Evolutionary conservation across 1,140 invertebrate species (phyloP).

Genomic region (Mactra quadrangularis): DNA sequence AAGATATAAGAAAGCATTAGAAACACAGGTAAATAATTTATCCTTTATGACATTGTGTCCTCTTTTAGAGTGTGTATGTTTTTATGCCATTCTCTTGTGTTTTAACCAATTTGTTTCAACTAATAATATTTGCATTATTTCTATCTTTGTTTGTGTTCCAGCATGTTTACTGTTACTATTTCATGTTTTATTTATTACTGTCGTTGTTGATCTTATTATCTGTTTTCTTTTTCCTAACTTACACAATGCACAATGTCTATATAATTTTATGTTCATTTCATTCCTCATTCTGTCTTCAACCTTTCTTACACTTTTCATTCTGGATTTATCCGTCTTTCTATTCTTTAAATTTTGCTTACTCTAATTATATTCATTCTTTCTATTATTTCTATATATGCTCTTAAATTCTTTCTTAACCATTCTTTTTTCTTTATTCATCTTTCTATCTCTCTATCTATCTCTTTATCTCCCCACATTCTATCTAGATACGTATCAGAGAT

Average conservation of each 20-base stretch:
- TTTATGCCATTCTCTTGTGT: neutral
- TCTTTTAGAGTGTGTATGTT: neutral
- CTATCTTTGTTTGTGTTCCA: neutral
- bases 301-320: too few relatives aligned
- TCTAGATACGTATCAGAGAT: slow-evolving; percentile 64
- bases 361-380: neutral
- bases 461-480: neutral
- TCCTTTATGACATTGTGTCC: neutral
- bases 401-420: neutral
- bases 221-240: neutral
- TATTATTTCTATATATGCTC: neutral
- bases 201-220: neutral
- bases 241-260: neutral
- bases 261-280: neutral
- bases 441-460: slow-evolving; percentile 25
- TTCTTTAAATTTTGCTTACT: too few relatives aligned
- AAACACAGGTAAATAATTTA: slow-evolving; percentile 77
- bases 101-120: too few relatives aligned
- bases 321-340: too few relatives aligned
- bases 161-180: neutral
- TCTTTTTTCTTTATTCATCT: slow-evolving; percentile 5
- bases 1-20: slow-evolving; percentile 80
- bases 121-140: too few relatives aligned
- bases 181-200: neutral
- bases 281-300: too few relatives aligned